phyloP scores from a whole-genome alignment of 1,140 invertebrate species.

The Lepidurus arcticus region DNA sequence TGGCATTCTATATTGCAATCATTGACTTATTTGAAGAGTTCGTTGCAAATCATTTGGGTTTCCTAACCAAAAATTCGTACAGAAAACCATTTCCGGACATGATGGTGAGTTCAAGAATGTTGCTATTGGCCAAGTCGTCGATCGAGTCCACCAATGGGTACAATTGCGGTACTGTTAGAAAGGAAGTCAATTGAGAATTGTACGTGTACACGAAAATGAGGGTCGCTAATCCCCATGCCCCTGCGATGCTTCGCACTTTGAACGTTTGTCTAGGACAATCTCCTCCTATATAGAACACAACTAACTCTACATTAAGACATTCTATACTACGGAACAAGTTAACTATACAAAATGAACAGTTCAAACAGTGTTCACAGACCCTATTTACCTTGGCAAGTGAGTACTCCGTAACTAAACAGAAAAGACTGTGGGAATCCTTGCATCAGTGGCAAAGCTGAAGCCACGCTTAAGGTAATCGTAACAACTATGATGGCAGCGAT shows the following conservation, averaged over 20 bases:
- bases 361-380: too few species aligned
- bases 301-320: neutral
- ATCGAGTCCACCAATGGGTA: neutral
- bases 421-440: neutral
- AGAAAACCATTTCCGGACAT: neutral
- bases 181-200: neutral
- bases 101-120: neutral
- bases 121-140: neutral
- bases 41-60: neutral
- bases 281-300: neutral
- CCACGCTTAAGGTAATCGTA: neutral
- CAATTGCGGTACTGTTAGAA: neutral
- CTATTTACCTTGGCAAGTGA: neutral
- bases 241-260: neutral
- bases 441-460: neutral
- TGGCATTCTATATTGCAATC: neutral
- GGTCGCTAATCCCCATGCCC: neutral
- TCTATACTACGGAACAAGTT: too few species aligned
- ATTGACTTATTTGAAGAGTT: neutral
- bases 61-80: neutral
- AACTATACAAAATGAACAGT: too few species aligned
- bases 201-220: slow-evolving; percentile 3
- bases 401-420: neutral
- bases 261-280: neutral
- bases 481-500: neutral